Base-by-base conservation (phyloP, 2,113 vertebrate genomes). In the Cynopterus brachyotis region DNA sequence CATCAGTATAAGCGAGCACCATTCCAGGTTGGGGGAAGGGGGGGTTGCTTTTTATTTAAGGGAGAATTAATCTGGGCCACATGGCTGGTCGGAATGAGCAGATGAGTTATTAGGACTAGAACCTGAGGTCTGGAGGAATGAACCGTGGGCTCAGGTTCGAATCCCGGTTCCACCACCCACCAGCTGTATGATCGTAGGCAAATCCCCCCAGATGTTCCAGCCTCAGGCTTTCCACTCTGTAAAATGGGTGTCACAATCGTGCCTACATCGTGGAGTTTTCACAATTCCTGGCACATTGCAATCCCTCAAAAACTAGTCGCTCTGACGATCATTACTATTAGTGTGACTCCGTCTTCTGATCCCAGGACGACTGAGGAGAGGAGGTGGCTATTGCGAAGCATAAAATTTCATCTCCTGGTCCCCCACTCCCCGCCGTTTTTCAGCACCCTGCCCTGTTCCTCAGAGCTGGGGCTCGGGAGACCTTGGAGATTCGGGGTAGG, bases 271-370 rank as follows among this genome's bases (percentile, higher is more conserved):
- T 9, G 19, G 80, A 28, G 47, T 9, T 32, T 50, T 67, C 4
- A 1, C 76, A 16, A 7, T 57, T 57, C 42, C 24, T 16, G 67
- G 28, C 50, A n/a, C 32, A 8, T 12, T 0, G 6, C 7, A 30
- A 5, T 10, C 37, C 59, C 15, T 9, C 3, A 0, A 3, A 9
- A 26, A 12, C 32, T 3, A n/a, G 32, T 47, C 9, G 20, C 59
- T 35, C 2, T 4, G 8, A 19, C 15, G 7, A 64, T 50, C 0
- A 0, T 11, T 2, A 5, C 22, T 5, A 2, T 40, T 28, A 26
- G 1, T 28, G 1, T 1, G 73, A 8, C 24, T 13, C 4, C 6
- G 11, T 40, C 86, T 70, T 32, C 13, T 2, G 19, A n/a, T 10
- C 55, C 90, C 26, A n/a, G 47, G 60, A 83, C 75, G 73, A 73